A percentile compares a stretch with the other conserved stretches of the same genome.
Evolutionary conservation across 1,140 invertebrate species (phyloP).

Genomic region (Solen grandis): DNA sequence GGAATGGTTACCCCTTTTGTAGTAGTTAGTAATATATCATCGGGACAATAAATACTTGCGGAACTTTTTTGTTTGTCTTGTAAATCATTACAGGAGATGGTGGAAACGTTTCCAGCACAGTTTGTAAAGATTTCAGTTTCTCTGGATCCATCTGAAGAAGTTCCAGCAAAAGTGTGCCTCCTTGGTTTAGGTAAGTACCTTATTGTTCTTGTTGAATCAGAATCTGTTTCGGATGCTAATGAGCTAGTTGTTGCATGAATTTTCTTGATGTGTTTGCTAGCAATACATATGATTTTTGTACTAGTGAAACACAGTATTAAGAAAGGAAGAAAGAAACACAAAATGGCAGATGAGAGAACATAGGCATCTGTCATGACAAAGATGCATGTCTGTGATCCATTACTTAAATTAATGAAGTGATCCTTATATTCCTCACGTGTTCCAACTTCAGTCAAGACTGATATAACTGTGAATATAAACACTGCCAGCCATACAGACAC

Average conservation of each 20-base stretch:
- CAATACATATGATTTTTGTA: slow-evolving; percentile 58
- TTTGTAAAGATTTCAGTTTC: too few species aligned
- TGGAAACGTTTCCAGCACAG: too few species aligned
- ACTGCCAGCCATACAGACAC: slow-evolving; percentile 53
- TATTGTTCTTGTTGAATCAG: not conserved
- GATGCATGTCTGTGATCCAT: slow-evolving; percentile 40
- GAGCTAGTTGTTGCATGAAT: slow-evolving; percentile 20
- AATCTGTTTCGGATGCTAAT: not conserved
- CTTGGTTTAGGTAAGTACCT: too few species aligned
- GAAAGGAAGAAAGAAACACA: slow-evolving; percentile 61
- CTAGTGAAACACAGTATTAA: slow-evolving; percentile 60
- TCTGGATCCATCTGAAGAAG: too few species aligned
- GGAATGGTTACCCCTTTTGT: not conserved
- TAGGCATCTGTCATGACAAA: slow-evolving; percentile 59
- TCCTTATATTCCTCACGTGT: slow-evolving; percentile 39
- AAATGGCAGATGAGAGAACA: slow-evolving; percentile 48
- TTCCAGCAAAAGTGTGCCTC: not conserved
- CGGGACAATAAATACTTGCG: not conserved
- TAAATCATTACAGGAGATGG: too few species aligned
- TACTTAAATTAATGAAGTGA: slow-evolving; percentile 42
- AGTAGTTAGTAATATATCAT: not conserved
- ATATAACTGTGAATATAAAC: slow-evolving; percentile 54
- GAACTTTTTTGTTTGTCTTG: too few species aligned
- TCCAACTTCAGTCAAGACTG: slow-evolving; percentile 38
- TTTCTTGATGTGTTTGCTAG: slow-evolving; percentile 58